A percentile compares a stretch with the other conserved stretches of the same genome.
Conservation (phyloP, 2,113 vertebrate genomes). For the Callaeas wilsoni region DNA sequence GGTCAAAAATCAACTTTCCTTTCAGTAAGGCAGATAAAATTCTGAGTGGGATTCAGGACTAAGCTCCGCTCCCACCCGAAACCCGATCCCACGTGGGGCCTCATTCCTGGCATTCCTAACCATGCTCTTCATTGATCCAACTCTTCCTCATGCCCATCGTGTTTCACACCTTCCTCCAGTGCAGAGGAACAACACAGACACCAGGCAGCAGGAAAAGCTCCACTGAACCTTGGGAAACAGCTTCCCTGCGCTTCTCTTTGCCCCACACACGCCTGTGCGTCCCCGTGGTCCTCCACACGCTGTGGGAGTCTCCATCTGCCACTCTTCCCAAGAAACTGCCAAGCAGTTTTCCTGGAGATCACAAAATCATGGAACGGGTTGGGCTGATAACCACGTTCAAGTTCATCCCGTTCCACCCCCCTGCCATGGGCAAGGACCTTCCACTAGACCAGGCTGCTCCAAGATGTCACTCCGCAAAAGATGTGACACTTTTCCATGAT, state of each 20-base stretch:
- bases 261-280: accelerated
- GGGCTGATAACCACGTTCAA: not conserved
- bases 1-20: not conserved
- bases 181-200: not conserved
- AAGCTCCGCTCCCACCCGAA: not conserved
- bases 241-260: not conserved
- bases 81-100: not conserved
- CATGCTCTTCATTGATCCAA: not conserved
- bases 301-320: not conserved
- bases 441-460: not conserved
- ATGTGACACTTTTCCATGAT: not conserved
- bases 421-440: not conserved
- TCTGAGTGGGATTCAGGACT: not conserved
- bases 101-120: not conserved
- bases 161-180: not conserved
- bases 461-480: not conserved
- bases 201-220: not conserved
- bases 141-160: not conserved
- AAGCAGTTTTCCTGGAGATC: not conserved
- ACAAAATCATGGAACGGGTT: not conserved
- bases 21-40: not conserved
- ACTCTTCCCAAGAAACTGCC: not conserved
- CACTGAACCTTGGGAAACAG: accelerated
- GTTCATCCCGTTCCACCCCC: not conserved
- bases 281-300: accelerated